Evolutionary conservation across 1,140 invertebrate species (phyloP).

Genomic region (Kradibia gibbosae): DNA sequence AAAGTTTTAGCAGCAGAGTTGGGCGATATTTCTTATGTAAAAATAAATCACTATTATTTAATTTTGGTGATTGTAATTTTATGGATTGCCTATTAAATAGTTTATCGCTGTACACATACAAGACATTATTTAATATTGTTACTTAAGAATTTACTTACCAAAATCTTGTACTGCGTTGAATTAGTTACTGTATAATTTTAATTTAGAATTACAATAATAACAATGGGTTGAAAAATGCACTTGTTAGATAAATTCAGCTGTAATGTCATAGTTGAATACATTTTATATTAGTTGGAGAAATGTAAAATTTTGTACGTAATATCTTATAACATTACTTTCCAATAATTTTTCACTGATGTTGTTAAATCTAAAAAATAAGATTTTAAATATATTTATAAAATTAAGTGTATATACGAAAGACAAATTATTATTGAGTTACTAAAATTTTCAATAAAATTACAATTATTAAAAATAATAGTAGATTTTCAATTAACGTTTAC

Average conservation of each 20-base stretch:
- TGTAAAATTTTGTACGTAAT: constrained; percentile 18
- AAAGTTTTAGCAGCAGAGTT: constrained; percentile 37
- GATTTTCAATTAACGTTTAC: constrained; percentile 32
- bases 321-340: constrained; percentile 16
- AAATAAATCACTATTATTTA: constrained; percentile 42
- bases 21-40: constrained; percentile 35
- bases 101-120: constrained; percentile 26
- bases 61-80: constrained; percentile 51
- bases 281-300: constrained; percentile 16
- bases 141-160: constrained; percentile 28
- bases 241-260: constrained; percentile 42
- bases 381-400: constrained; percentile 38
- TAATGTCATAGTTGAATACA: constrained; percentile 2
- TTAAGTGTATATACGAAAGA: constrained; percentile 22
- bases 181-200: constrained; percentile 5
- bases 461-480: constrained; percentile 48
- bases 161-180: background rate
- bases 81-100: constrained; percentile 36
- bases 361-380: constrained; percentile 17
- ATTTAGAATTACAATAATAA: constrained; percentile 29
- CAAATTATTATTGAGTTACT: constrained; percentile 18
- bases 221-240: constrained; percentile 21
- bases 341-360: constrained; percentile 17
- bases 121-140: constrained; percentile 38
- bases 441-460: constrained; percentile 44